Evolutionary conservation across 2,888 invertebrate genomes (phyloP), one percentile per base, ranked within the genome.

Genomic region (Arctia plantaginis): DNA sequence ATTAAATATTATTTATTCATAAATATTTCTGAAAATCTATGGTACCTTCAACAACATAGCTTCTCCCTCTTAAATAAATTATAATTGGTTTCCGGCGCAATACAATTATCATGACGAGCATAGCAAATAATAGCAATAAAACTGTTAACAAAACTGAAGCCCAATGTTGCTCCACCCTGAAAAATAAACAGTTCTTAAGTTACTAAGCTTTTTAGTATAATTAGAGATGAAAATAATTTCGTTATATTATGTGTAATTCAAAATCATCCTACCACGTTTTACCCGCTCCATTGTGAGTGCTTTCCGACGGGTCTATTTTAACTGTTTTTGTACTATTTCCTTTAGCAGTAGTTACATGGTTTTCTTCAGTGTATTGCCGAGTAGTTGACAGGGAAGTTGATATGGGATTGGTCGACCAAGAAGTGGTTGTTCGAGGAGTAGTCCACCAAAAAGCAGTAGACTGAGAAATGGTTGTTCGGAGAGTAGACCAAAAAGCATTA

Each of bases 21-120:
- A 35, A 35, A 4, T 35, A 35, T 35, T 35, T 35, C 8, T 41
- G 2, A n/a, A 55, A n/a, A 55, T 20, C 0, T 10, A n/a, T n/a
- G 64, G 8, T 71, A 85, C 86, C 85, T 80, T 80, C 77, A 30
- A 86, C 79, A 41, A 69, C 69, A 69, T 85, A 86, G 71, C 78
- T 85, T 8, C 76, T 77, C 0, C 86, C 83, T 72, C 76, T 83
- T 20, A 83, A 78, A 68, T 75, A 83, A 18, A 73, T 33, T 0
- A 76, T 35, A 27, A 77, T 73, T 20, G 77, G 80, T 55, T 69
- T 66, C 67, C 78, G 72, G 55, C 66, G 72, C 72, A 67, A 79
- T 3, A 75, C 72, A 13, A 77, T 18, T 23, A 82, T 18, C 71
- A 81, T 44, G 18, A 79, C 41, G 6, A 71, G 35, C 3, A 41